Conservation (phyloP, 2,113 vertebrate species). For the Phylloscopus trochilus region DNA sequence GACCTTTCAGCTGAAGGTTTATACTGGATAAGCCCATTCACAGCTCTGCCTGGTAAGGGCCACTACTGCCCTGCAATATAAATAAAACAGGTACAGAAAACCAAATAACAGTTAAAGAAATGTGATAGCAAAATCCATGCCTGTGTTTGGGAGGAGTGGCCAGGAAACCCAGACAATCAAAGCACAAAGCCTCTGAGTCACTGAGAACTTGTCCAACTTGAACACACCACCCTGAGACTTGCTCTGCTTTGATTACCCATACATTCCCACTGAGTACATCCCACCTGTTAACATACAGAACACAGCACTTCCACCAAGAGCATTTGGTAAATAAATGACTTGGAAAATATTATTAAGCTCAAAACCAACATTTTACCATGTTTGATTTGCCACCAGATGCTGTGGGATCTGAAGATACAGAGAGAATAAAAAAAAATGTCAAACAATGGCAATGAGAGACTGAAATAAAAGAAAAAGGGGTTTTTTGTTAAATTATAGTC, state of each 20-base stretch:
- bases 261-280: neutral
- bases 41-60: neutral
- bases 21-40: neutral
- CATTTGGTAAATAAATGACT: constrained; percentile 61
- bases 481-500: neutral
- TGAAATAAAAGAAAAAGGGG: neutral
- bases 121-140: neutral
- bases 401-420: neutral
- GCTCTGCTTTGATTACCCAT: neutral
- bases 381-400: constrained; percentile 58
- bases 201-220: neutral
- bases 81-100: neutral
- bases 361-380: neutral
- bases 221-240: neutral
- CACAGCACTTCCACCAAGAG: constrained; percentile 29
- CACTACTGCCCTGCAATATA: neutral
- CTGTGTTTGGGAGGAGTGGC: neutral
- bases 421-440: neutral
- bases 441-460: neutral
- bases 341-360: constrained; percentile 59
- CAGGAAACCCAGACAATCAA: neutral
- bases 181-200: neutral
- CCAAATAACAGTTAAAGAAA: neutral
- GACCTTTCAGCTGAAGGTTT: neutral
- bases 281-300: constrained; percentile 38